Percentiles rank a stretch among this genome's conserved stretches.
These are phyloP conservation scores for Vicugna pacos DNA, from an alignment of 2,113 vertebrate species.

Conservation along the genomic window DNA sequence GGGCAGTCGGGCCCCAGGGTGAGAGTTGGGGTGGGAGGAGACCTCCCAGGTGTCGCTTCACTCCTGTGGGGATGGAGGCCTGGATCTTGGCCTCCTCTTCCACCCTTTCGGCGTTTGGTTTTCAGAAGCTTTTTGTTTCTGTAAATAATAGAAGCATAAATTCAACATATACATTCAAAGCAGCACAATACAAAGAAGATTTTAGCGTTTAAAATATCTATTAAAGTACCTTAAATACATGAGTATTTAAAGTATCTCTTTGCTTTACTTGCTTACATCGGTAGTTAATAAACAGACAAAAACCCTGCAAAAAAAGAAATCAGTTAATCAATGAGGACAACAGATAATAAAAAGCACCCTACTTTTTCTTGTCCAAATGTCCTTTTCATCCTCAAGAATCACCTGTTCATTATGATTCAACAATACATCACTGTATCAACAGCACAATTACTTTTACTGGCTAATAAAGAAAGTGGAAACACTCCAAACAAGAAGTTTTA, in stretches of 20 bases:
- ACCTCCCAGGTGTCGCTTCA: constrained; percentile 64
- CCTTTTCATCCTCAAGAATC: constrained; percentile 40
- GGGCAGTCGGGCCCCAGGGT: constrained; percentile 76
- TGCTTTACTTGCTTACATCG: neutral
- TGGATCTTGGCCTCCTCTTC: constrained; percentile 68
- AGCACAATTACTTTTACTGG: neutral
- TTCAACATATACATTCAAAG: constrained; percentile 34
- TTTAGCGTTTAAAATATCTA: neutral
- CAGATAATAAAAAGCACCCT: neutral
- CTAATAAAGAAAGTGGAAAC: neutral
- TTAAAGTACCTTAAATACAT: constrained; percentile 22
- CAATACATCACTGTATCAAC: neutral
- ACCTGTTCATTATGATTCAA: constrained; percentile 35
- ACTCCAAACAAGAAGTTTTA: neutral
- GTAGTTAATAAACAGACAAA: constrained; percentile 1
- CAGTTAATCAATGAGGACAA: neutral
- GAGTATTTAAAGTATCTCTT: constrained; percentile 45
- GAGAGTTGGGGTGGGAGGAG: constrained; percentile 53
- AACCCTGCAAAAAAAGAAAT: neutral
- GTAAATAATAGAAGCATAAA: constrained; percentile 56
- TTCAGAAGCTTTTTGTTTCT: constrained; percentile 76
- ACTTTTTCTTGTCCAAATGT: constrained; percentile 2
- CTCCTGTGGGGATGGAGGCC: constrained; percentile 56
- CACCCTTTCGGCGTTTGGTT: constrained; percentile 60
- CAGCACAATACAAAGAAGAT: neutral